Evolutionary conservation across 1,140 invertebrate species (phyloP).

Genomic region (Drosophila guanche): DNA sequence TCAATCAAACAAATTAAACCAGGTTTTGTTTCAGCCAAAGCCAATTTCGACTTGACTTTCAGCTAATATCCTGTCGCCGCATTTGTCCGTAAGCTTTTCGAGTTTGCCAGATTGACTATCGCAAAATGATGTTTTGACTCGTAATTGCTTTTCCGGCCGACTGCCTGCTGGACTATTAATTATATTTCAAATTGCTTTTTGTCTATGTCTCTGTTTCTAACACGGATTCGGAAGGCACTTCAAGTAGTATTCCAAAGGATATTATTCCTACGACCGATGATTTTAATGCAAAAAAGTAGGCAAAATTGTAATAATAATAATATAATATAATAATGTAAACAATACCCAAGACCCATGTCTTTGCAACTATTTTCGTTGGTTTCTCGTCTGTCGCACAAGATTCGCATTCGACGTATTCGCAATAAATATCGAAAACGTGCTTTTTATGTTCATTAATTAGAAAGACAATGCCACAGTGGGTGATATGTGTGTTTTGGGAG

Average conservation of each 20-base stretch:
- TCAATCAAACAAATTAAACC: slow-evolving; percentile 66
- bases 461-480: slow-evolving; percentile 57
- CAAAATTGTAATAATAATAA: too few species aligned
- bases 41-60: slow-evolving; percentile 67
- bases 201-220: neutral
- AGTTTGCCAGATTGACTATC: slow-evolving; percentile 55
- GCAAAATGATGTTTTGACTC: slow-evolving; percentile 62
- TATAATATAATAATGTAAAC: too few species aligned
- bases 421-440: slow-evolving; percentile 43
- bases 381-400: too few species aligned
- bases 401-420: slow-evolving; percentile 25
- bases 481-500: slow-evolving; percentile 11
- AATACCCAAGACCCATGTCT: too few species aligned
- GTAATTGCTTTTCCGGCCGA: slow-evolving; percentile 68
- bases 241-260: too few species aligned
- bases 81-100: slow-evolving; percentile 61
- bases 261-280: neutral
- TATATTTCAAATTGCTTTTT: slow-evolving; percentile 76
- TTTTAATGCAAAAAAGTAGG: neutral
- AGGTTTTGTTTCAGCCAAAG: slow-evolving; percentile 35
- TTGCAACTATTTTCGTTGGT: too few species aligned
- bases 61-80: slow-evolving; percentile 76
- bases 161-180: slow-evolving; percentile 67
- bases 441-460: slow-evolving; percentile 78
- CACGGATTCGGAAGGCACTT: too few species aligned